A percentile compares a stretch with the other conserved stretches of the same genome.
Evolutionary conservation across 2,113 vertebrate genomes (phyloP).

Genomic region (Perca schrenkii): DNA sequence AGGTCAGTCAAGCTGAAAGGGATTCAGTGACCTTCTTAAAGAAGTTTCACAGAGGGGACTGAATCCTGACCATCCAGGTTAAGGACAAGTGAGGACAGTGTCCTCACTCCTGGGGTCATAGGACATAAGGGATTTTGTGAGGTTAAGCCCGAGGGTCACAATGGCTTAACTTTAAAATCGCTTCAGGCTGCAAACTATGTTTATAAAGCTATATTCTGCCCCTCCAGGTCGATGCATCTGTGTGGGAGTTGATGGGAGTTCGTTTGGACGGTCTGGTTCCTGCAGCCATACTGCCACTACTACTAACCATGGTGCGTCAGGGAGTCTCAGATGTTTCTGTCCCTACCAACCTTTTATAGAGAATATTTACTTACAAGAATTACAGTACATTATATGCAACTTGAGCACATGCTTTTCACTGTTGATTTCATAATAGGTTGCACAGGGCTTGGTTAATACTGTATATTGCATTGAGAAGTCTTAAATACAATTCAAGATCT

Average conservation of each 20-base stretch:
- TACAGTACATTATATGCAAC: neutral
- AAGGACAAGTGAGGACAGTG: neutral
- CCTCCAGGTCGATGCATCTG: constrained; percentile 1
- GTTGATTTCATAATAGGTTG: neutral
- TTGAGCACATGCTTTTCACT: neutral
- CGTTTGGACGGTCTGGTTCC: constrained; percentile 51
- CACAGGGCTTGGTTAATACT: neutral
- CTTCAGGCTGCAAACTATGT: neutral
- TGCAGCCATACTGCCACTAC: constrained; percentile 52
- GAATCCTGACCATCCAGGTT: constrained; percentile 4
- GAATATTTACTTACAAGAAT: neutral
- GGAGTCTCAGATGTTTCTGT: constrained; percentile 43
- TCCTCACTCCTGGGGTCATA: neutral
- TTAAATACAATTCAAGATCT: neutral
- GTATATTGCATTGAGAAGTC: neutral
- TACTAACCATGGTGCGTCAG: constrained; percentile 47
- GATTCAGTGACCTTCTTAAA: neutral
- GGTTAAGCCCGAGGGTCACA: neutral
- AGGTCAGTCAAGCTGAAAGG: neutral
- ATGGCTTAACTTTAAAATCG: constrained; percentile 1
- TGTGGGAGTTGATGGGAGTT: constrained; percentile 64
- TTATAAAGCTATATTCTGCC: constrained; percentile 8
- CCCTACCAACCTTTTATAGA: neutral
- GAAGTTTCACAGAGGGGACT: neutral
- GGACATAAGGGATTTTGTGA: neutral